Base-by-base conservation (phyloP, 2,113 vertebrate genomes). In the Pyxicephalus adspersus region DNA sequence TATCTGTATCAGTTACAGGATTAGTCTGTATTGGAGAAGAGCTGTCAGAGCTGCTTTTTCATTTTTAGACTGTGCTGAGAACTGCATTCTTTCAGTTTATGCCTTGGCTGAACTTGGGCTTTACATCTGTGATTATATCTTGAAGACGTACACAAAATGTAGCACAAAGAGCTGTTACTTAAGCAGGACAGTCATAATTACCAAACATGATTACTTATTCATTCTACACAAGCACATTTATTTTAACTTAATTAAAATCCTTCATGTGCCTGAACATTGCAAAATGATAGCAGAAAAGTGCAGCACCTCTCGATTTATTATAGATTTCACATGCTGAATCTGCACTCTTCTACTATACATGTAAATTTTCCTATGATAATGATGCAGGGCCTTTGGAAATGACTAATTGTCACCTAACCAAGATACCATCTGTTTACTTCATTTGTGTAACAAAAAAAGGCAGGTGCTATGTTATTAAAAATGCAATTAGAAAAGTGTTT, bases 361-460 rank as follows among this genome's bases (percentile, higher is more conserved):
- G 2, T 23, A 81, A 38, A 79, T 25, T 23, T 15, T 29, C 16
- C 29, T 18, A 65, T 71, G 74, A 75, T 50, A 16, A 81, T 20
- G 50, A 45, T 85, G 70, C 70, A 66, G 1, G 57, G 34, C 20
- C 73, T 25, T 72, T 70, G 63, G 15, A 60, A 65, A 67, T 0
- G 6, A n/a, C 50, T 70, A 67, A 9, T 58, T 85, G 85, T 87
- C 83, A 38, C 13, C 22, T 0, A 70, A 64, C 55, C 7, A 81
- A 77, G 87, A 67, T 76, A 78, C 86, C 85, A 85, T 64, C 86
- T 91, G 88, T 75, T 84, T 20, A 60, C 6, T 80, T 2, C 83
- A 71, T 31, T 63, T 18, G 83, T 80, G 74, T 64, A 65, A 50
- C 73, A 73, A 83, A 0, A 1, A 71, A 85, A 76, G 31, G 68